Base-by-base conservation (phyloP, 2,888 invertebrate genomes). In the Schrankia costaestrigalis region DNA sequence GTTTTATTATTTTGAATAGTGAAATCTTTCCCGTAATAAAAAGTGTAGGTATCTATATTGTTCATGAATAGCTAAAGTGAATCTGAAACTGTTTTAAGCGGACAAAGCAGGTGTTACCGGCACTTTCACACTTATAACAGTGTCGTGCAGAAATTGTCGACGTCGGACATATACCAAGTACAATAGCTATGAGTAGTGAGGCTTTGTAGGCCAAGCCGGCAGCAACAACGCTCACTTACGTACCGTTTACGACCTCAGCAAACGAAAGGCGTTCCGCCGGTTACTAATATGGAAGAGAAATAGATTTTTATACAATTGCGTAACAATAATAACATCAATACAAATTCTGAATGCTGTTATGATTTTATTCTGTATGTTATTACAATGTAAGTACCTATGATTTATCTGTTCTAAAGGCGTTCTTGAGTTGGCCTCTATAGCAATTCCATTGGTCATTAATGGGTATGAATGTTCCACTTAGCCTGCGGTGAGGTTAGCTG, bases 111-210 rank as follows among this genome's bases (percentile, higher is more conserved):
- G 71, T 76, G 74, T 56, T 68, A 63, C 63, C 50, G 71, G 71
- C 75, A 84, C 84, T 84, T 84, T 84, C 83, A 80, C 84, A 67
- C 69, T 76, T 74, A 54, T 47, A 43, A 63, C 53, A 35, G 32
- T 38, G 21, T 24, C 14, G 34, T n/a, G n/a, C n/a, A n/a, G n/a
- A n/a, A n/a, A n/a, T n/a, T n/a, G n/a, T n/a, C 34, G 40, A 21
- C 29, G 31, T 11, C 31, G 34, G 27, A n/a, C n/a, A n/a, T n/a
- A n/a, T n/a, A n/a, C n/a, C n/a, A n/a, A n/a, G n/a, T n/a, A n/a
- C n/a, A n/a, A n/a, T n/a, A n/a, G n/a, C n/a, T n/a, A n/a, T n/a
- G n/a, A n/a, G 27, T 24, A 24, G 24, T 24, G 24, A 28, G 24
- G 18, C 41, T 21, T 26, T 21, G 30, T 30, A 22, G 25, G 19